A percentile compares a stretch with the other conserved stretches of the same genome.
phyloP scores from a whole-genome alignment of 2,888 invertebrate species.

The Xestia c-nigrum region DNA sequence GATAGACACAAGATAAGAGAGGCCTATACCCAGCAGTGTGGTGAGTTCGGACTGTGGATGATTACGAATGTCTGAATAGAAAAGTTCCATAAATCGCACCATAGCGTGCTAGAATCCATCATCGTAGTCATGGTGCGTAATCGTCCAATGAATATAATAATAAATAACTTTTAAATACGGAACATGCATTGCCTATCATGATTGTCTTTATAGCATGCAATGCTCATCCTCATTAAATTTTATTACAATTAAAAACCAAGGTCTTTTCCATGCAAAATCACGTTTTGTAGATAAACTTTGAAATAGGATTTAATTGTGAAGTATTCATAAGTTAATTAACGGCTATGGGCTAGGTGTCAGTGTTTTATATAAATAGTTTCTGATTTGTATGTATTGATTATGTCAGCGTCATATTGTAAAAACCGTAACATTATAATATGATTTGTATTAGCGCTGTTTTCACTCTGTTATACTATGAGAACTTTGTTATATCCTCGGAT shows the following conservation, averaged over 20 bases:
- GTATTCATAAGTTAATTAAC: neutral
- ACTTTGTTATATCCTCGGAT: too few species aligned
- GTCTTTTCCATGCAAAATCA: conserved; percentile 25
- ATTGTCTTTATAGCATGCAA: conserved; percentile 26
- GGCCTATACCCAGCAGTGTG: too few species aligned
- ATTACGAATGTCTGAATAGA: neutral
- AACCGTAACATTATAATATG: too few species aligned
- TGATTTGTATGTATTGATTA: too few species aligned
- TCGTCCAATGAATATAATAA: conserved; percentile 23
- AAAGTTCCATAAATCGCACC: conserved; percentile 12
- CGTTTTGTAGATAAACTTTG: conserved; percentile 7
- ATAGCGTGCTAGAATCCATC: conserved; percentile 51
- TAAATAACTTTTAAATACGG: conserved; percentile 18
- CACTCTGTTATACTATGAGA: too few species aligned
- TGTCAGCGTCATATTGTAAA: too few species aligned
- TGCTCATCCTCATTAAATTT: conserved; percentile 22
- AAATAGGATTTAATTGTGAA: neutral
- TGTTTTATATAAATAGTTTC: too few species aligned
- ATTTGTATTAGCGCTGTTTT: too few species aligned
- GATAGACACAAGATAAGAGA: too few species aligned
- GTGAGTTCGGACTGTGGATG: too few species aligned
- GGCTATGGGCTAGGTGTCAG: too few species aligned
- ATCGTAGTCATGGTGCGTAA: neutral
- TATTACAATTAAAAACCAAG: conserved; percentile 37
- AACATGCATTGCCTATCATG: neutral